Evolutionary conservation across 1,140 invertebrate genomes (phyloP), one percentile per base, ranked within the genome.

Genomic region (Cryptotermes secundus): DNA sequence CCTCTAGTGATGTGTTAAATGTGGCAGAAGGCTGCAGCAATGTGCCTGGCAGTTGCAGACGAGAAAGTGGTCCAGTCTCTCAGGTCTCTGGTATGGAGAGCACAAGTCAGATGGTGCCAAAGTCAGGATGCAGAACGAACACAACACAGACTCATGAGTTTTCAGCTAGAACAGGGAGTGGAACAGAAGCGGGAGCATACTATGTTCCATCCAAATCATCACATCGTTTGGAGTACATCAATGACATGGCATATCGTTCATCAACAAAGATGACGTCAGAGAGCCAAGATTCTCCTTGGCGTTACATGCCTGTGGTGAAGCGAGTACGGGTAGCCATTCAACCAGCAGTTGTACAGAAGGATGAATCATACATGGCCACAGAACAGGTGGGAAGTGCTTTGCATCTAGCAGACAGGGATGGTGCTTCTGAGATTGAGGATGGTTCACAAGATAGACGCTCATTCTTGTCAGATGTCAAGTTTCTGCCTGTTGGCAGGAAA

Each of bases 211-310:
- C 81, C n/a, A 82, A 82, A 16, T 82, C 31, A 31, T 45, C 81
- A 31, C 31, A 82, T 12, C 81, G 31, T n/a, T 19, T 82, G 7
- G 81, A 82, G 26, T 82, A 82, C 31, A 31, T 82, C n/a, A 82
- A 53, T 45, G 81, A 82, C 34, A 45, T 82, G 42, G 16, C 22
- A 16, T 82, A 84, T 80, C 49, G 72, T 12, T 84, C 81, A 35
- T 49, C 83, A 79, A 26, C 79, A 34, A 84, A 82, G 35, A 65
- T 81, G 81, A 49, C 49, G 24, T 36, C 81, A 79, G 80, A 85
- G 34, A 82, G 90, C 0, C 90, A 89, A 0, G 90, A 91, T 45
- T 89, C 90, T 1, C 90, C 90, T 12, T 91, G 90, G 90, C 87
- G 90, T 85, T 91, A 90, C 84, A 88, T 89, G 26, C 87, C 89